These are phyloP conservation scores for Istiophorus platypterus DNA, from an alignment of 2,113 vertebrate species.

Conservation along the genomic window DNA sequence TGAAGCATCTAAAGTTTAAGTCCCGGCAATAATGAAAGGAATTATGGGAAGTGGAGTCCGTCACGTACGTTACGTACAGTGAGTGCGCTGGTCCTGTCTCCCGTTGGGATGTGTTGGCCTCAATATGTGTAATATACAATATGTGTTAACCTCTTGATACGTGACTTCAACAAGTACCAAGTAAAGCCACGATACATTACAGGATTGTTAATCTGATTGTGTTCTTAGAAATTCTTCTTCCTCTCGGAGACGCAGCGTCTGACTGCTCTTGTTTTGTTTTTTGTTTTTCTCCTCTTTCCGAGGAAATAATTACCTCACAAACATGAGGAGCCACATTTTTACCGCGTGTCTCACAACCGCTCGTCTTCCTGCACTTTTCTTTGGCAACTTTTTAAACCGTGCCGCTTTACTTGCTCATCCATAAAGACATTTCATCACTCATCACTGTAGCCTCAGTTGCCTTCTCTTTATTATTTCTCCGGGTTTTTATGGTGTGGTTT, in stretches of 20 bases:
- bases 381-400: background rate
- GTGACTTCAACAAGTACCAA: background rate
- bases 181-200: background rate
- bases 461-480: background rate
- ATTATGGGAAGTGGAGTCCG: too few relatives aligned
- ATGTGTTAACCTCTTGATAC: background rate
- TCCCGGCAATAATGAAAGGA: too few relatives aligned
- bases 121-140: too few relatives aligned
- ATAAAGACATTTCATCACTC: background rate
- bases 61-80: too few relatives aligned
- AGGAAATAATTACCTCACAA: conserved; percentile 39
- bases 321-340: background rate
- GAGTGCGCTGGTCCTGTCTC: background rate
- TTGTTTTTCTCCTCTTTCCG: conserved; percentile 29
- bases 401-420: conserved; percentile 6
- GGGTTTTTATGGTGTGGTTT: background rate
- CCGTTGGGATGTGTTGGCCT: background rate
- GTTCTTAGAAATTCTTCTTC: background rate
- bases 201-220: conserved; percentile 4
- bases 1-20: too few relatives aligned
- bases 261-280: background rate
- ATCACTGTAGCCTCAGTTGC: too few relatives aligned
- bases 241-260: background rate
- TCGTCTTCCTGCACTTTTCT: conserved; percentile 3
- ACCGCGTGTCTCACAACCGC: conserved; percentile 4